A percentile compares a stretch with the other conserved stretches of the same genome.
Evolutionary conservation across 2,113 vertebrate species (phyloP).

Genomic region (Lagopus muta): DNA sequence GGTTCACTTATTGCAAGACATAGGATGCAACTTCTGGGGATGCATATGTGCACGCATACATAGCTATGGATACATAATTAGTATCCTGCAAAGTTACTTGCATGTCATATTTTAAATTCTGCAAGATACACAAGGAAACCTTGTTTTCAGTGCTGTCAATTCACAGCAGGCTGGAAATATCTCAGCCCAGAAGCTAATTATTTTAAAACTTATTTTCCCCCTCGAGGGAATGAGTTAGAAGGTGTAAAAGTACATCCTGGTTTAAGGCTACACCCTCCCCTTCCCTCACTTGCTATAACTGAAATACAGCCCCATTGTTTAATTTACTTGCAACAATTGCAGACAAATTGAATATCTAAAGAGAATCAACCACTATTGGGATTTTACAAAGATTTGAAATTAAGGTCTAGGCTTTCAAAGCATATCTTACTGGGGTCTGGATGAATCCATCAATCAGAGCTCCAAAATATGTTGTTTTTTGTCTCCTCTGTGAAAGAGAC

Average conservation of each 20-base stretch:
- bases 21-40: background rate
- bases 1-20: background rate
- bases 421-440: background rate
- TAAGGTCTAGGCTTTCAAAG: conserved; percentile 50
- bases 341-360: conserved; percentile 67
- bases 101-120: conserved; percentile 23
- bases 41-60: background rate
- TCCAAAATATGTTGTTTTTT: background rate
- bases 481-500: background rate
- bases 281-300: background rate
- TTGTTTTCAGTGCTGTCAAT: conserved; percentile 58
- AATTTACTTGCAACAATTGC: conserved; percentile 65
- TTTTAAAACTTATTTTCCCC: conserved; percentile 47
- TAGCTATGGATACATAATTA: background rate
- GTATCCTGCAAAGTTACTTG: background rate
- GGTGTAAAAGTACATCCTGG: conserved; percentile 40
- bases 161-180: conserved; percentile 63
- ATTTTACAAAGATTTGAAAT: conserved; percentile 58
- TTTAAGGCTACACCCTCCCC: conserved; percentile 27
- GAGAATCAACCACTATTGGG: conserved; percentile 67
- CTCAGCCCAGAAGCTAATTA: conserved; percentile 67
- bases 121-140: background rate
- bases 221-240: conserved; percentile 11
- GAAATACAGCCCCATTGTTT: conserved; percentile 54
- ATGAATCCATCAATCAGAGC: background rate